phyloP scores from a whole-genome alignment of 2,113 vertebrate species.

The Macaca fascicularis region T2T-MFA8v1.1 NC_088379.1:52636001-52636500 shows the following conservation, averaged over 20 bases:
- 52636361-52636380: background rate
- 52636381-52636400: conserved; percentile 16
- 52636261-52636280: background rate
- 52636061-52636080: too few relatives aligned
- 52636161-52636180: too few relatives aligned
- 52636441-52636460: conserved; percentile 41
- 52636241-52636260: background rate
- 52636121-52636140: too few relatives aligned
- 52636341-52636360: background rate
- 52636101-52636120: too few relatives aligned
- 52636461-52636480: conserved; percentile 28
- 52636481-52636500: conserved; percentile 26
- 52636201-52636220: background rate
- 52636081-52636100: too few relatives aligned
- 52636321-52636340: background rate
- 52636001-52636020: too few relatives aligned
- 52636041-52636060: too few relatives aligned
- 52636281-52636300: conserved; percentile 2
- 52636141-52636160: too few relatives aligned
- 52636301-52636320: background rate
- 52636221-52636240: background rate
- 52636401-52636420: background rate
- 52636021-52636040: too few relatives aligned
- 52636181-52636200: background rate
- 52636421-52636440: conserved; percentile 25